Percentiles rank a stretch among this genome's conserved stretches.
Conservation (phyloP, 2,113 vertebrate genomes). For the Pterophyllum scalare region DNA sequence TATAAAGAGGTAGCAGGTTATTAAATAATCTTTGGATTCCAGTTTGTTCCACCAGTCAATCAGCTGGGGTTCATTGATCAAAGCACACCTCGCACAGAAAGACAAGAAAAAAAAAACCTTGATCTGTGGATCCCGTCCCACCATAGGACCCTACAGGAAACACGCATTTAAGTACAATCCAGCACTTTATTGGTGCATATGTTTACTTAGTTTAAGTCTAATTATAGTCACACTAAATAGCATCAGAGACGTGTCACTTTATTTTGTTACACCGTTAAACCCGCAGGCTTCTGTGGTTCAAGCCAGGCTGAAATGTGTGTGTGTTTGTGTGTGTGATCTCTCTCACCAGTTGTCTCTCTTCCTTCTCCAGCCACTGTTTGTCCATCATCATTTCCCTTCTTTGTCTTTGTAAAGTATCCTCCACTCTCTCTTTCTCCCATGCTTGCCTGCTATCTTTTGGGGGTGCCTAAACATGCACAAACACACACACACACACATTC, state of each 20-base stretch:
- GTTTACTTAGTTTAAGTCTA: not conserved
- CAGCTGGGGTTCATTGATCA: not conserved
- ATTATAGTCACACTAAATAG: not conserved
- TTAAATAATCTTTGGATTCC: not conserved
- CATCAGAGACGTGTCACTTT: not conserved
- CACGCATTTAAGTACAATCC: not conserved
- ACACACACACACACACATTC: constrained; percentile 19
- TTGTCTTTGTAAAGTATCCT: constrained; percentile 85
- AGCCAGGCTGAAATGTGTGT: not conserved
- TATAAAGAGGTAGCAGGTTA: fast-evolving
- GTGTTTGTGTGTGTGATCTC: not conserved
- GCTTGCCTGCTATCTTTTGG: constrained; percentile 79
- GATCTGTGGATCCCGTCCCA: constrained; percentile 73
- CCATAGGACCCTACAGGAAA: constrained; percentile 80
- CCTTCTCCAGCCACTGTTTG: constrained; percentile 89
- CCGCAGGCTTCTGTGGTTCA: not conserved
- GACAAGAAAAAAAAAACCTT: constrained; percentile 66
- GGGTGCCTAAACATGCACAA: constrained; percentile 67
- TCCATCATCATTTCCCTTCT: constrained; percentile 90
- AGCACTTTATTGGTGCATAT: not conserved
- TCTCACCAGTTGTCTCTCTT: constrained; percentile 88
- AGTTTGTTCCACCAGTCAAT: not conserved
- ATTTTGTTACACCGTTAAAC: not conserved
- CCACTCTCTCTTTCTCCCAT: constrained; percentile 87
- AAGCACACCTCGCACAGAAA: not conserved